phyloP scores from a whole-genome alignment of 2,113 vertebrate genomes.

The Sporophila hypoxantha region DNA sequence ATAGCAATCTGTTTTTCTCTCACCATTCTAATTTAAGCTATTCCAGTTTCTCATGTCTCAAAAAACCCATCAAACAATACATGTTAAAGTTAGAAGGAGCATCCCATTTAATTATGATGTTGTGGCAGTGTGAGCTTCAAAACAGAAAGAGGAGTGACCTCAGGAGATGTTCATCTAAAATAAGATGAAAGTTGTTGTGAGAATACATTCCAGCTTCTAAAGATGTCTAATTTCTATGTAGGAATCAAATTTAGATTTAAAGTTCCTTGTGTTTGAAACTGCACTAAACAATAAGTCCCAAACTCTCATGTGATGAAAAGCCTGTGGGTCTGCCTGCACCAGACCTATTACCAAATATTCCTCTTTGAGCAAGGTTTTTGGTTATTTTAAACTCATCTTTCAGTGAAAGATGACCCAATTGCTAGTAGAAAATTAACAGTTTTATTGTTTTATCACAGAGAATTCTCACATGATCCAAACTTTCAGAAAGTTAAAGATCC shows the following conservation, averaged over 20 bases:
- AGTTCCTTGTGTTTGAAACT: background rate
- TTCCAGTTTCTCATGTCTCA: background rate
- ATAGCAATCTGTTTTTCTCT: background rate
- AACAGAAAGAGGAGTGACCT: constrained; percentile 21
- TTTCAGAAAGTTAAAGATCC: background rate
- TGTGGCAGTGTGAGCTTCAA: background rate
- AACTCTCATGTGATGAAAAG: background rate
- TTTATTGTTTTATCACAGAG: background rate
- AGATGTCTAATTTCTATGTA: constrained; percentile 17
- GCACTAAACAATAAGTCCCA: background rate
- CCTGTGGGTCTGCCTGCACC: background rate
- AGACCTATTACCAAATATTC: background rate
- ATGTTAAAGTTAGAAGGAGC: constrained; percentile 38
- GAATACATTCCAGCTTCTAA: constrained; percentile 17
- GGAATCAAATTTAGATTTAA: constrained; percentile 19
- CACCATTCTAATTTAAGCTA: background rate
- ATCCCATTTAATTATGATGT: constrained; percentile 54
- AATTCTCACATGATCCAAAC: background rate
- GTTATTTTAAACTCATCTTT: background rate
- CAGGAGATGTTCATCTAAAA: constrained; percentile 20
- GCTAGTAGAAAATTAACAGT: background rate
- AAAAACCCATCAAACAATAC: constrained; percentile 11
- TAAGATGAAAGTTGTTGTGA: constrained; percentile 20
- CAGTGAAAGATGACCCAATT: background rate
- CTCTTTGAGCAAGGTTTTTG: background rate